These are phyloP conservation scores for Hemicordylus capensis DNA, from an alignment of 2,113 vertebrate genomes.

Conservation along the genomic window DNA sequence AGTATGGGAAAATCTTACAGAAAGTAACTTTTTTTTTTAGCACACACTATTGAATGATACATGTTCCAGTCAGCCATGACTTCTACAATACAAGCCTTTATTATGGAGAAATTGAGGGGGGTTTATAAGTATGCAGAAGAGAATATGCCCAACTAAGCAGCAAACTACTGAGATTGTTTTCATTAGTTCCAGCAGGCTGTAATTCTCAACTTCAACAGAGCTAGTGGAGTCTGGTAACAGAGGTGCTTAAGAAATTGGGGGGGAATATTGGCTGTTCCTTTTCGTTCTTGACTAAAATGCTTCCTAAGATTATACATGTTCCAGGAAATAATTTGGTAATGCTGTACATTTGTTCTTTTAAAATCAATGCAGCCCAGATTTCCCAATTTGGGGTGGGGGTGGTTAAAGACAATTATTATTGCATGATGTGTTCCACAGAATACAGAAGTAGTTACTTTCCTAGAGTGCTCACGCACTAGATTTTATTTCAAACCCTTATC, in stretches of 20 bases:
- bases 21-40: slow-evolving; percentile 3
- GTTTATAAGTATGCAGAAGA: background rate
- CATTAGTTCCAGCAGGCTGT: background rate
- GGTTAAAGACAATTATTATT: too few species aligned
- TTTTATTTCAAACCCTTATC: too few species aligned
- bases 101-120: slow-evolving; percentile 16
- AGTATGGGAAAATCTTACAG: slow-evolving; percentile 16
- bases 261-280: slow-evolving; percentile 46
- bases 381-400: background rate
- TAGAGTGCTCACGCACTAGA: too few species aligned
- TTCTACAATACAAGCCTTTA: background rate
- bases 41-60: background rate
- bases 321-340: slow-evolving; percentile 62
- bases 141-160: background rate
- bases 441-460: too few species aligned
- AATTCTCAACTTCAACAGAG: background rate
- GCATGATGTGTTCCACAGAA: too few species aligned
- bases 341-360: slow-evolving; percentile 32
- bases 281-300: slow-evolving; percentile 40
- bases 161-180: slow-evolving; percentile 22
- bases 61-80: slow-evolving; percentile 38
- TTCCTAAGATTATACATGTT: slow-evolving; percentile 24
- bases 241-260: slow-evolving; percentile 54
- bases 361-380: background rate
- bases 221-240: slow-evolving; percentile 20